Percentiles rank a stretch among this genome's conserved stretches.
phyloP scores from a whole-genome alignment of 2,797 vertebrate genomes.

The Delichon dasypus region DNA sequence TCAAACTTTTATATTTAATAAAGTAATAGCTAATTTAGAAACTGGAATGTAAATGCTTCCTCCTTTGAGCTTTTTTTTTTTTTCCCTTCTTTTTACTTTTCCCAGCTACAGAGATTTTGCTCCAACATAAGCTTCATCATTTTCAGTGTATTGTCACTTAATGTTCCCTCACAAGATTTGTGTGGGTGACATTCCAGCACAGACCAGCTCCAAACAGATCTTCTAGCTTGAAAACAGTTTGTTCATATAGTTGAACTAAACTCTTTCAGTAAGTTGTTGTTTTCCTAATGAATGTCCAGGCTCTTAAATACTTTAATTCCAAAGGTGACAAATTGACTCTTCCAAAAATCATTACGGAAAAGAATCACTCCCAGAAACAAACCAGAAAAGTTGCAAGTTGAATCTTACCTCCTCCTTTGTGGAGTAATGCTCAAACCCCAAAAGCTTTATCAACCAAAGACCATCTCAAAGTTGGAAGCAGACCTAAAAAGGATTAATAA shows the following conservation, averaged over 20 bases:
- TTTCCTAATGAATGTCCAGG: slow-evolving; percentile 25
- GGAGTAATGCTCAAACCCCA: neutral
- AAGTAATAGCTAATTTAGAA: slow-evolving; percentile 37
- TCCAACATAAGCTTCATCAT: slow-evolving; percentile 31
- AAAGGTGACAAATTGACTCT: neutral
- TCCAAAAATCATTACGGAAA: neutral
- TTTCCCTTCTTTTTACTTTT: neutral
- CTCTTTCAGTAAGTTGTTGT: neutral
- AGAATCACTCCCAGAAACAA: neutral
- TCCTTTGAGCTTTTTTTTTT: neutral
- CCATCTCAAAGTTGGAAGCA: neutral
- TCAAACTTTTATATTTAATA: slow-evolving; percentile 16
- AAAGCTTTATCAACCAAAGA: neutral
- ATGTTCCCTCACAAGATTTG: slow-evolving; percentile 49
- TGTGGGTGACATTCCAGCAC: slow-evolving; percentile 58
- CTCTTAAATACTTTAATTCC: neutral
- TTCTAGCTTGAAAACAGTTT: slow-evolving; percentile 40
- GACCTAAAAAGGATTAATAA: neutral
- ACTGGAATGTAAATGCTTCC: slow-evolving; percentile 11
- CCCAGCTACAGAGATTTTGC: neutral
- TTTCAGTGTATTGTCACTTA: slow-evolving; percentile 47
- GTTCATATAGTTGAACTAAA: neutral
- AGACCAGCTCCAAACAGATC: slow-evolving; percentile 41
- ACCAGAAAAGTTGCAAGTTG: neutral
- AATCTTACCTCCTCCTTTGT: neutral